Percentiles rank a stretch among this genome's conserved stretches.
Conservation (phyloP, 2,888 invertebrate genomes). For the Nomada fucata region DNA sequence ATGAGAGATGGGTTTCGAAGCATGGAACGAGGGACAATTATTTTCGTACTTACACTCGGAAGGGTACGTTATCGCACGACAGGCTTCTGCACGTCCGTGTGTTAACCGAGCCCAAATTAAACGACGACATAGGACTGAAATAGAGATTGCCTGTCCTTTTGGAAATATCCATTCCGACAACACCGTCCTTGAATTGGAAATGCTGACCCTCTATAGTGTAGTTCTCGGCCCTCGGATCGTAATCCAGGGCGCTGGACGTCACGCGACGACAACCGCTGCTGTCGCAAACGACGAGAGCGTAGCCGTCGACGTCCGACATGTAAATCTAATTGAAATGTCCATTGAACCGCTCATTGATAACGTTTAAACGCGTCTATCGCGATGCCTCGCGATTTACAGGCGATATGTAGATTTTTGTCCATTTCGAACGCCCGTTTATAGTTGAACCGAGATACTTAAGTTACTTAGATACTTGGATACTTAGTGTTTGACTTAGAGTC, state of each 20-base stretch:
- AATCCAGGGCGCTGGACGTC: constrained; percentile 59
- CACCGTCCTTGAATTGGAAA: constrained; percentile 89
- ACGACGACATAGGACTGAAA: constrained; percentile 72
- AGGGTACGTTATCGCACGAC: background rate
- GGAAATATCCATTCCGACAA: constrained; percentile 88
- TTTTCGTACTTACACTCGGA: background rate
- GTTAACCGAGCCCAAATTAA: constrained; percentile 52
- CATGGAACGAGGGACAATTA: background rate
- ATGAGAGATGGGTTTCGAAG: too few relatives aligned
- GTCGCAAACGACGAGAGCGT: constrained; percentile 88
- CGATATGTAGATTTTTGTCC: too few relatives aligned
- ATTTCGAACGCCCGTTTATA: too few relatives aligned
- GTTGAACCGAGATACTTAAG: too few relatives aligned
- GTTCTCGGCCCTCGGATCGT: constrained; percentile 45
- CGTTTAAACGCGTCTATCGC: too few relatives aligned
- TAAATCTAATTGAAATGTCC: constrained; percentile 85
- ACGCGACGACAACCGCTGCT: constrained; percentile 55
- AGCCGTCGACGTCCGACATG: constrained; percentile 88
- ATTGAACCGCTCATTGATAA: background rate
- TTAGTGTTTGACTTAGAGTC: too few relatives aligned
- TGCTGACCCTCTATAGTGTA: constrained; percentile 84
- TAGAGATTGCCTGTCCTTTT: constrained; percentile 76
- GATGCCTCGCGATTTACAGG: too few relatives aligned
- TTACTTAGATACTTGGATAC: too few relatives aligned
- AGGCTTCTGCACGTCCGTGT: fast-evolving